A percentile compares a stretch with the other conserved stretches of the same genome.
These are phyloP conservation scores for Florisuga fusca DNA, from an alignment of 2,797 vertebrate genomes.

Conservation along the genomic window DNA sequence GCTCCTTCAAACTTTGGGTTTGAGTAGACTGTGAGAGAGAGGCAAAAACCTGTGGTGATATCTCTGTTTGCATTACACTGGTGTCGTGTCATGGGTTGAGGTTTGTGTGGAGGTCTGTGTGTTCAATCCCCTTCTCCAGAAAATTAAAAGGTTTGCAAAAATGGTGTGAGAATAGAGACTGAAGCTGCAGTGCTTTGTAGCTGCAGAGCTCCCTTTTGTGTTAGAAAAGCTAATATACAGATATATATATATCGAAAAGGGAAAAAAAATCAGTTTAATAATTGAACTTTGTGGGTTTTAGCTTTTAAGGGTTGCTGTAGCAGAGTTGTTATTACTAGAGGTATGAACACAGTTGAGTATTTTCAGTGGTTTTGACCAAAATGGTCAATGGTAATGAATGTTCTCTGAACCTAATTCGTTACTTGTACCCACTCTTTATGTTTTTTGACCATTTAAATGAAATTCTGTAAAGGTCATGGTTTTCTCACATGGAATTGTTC, in stretches of 20 bases:
- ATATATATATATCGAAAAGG: neutral
- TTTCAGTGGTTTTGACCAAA: neutral
- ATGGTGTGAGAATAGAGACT: neutral
- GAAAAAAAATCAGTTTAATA: neutral
- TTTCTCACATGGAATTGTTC: conserved; percentile 4
- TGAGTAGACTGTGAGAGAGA: neutral
- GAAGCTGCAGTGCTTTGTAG: neutral
- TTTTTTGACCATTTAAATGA: neutral
- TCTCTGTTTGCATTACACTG: neutral
- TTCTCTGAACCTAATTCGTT: neutral
- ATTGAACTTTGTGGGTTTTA: neutral
- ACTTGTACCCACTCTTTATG: neutral
- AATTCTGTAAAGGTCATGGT: neutral
- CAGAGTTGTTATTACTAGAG: neutral
- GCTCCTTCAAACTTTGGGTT: neutral
- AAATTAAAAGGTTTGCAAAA: neutral
- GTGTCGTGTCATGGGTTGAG: neutral
- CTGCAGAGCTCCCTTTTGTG: neutral
- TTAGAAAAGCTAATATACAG: neutral
- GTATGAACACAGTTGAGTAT: neutral
- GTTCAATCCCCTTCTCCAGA: neutral
- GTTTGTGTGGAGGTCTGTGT: neutral
- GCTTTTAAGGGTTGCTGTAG: neutral
- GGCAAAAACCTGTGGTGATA: neutral
- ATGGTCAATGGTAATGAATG: neutral